Conservation (phyloP, 1,140 invertebrate species). For the Schlechtendalia chinensis region DNA sequence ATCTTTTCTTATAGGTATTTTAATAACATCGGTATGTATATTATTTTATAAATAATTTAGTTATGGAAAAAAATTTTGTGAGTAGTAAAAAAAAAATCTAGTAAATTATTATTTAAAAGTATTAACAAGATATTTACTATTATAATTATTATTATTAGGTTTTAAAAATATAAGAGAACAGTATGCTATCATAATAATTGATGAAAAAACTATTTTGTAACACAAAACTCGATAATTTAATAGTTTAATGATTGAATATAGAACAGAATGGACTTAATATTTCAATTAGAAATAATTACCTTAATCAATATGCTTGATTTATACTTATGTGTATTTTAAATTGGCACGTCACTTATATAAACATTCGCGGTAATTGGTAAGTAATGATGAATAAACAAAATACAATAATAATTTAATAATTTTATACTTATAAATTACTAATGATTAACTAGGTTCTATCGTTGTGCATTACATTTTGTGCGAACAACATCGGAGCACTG, state of each 20-base stretch:
- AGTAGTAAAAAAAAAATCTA: neutral
- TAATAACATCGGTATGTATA: too few relatives aligned
- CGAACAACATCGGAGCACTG: neutral
- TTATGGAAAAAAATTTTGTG: neutral
- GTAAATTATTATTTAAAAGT: neutral
- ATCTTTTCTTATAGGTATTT: too few relatives aligned
- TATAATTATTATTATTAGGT: neutral
- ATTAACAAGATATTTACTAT: too few relatives aligned
- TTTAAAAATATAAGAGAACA: neutral
- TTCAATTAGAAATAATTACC: neutral
- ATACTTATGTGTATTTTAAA: too few relatives aligned
- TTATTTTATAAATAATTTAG: neutral
- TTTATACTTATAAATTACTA: neutral
- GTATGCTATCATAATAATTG: neutral
- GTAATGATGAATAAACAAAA: neutral
- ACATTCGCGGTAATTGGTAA: neutral
- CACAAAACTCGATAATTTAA: neutral
- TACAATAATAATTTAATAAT: too few relatives aligned
- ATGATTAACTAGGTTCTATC: neutral
- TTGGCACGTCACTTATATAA: neutral
- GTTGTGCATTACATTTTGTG: neutral
- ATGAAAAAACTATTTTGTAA: neutral
- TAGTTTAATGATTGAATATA: too few relatives aligned
- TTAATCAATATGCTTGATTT: neutral
- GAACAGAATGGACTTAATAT: neutral